Base-by-base conservation (phyloP, 1,140 invertebrate species). In the Drosophila nasuta region DNA sequence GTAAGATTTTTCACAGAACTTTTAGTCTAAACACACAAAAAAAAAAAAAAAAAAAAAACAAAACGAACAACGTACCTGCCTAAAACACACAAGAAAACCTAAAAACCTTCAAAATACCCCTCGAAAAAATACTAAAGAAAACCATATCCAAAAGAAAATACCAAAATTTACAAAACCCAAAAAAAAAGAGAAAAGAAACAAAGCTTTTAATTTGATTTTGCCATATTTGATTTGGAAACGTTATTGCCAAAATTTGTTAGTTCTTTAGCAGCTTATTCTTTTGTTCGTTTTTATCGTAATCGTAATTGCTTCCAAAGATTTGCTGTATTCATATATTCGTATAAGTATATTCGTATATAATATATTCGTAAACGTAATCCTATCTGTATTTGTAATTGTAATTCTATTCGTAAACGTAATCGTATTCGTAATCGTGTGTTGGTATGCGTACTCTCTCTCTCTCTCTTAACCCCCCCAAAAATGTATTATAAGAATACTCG, bases 1-100 rank as follows among this genome's bases (percentile, higher is more conserved):
- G 96, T 97, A 97, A 97, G 96, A 96, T 93, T 93, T 94, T 93
- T 67, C 78, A 78, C 71, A 83, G 80, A 82, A 65, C 62, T 76
- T 71, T 75, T 72, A 76, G 74, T 65, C 74, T 76, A 71, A 66
- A 75, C 66, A 64, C 73, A 64, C 25, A 38, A 57, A 79, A 60
- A 25, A 25, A 4, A 25, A 25, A 25, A 25, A 25, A 20, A 20
- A 20, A 20, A 20, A 20, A 20, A 20, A 20, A 20, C 20, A 20
- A 20, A 83, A 79, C 35, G 48, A 77, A 63, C 63, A 81, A 72
- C 74, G 41, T 54, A 51, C 30, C 52, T 52, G 13, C 62, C 60
- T 28, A 46, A 67, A 41, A 46, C 64, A 67, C 51, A 63, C 45
- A 59, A 63, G 68, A 74, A 75, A 73, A 58, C 8, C 41, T 41